Evolutionary conservation across 2,888 invertebrate species (phyloP).

Genomic region (Drosophila kuntzei): DNA sequence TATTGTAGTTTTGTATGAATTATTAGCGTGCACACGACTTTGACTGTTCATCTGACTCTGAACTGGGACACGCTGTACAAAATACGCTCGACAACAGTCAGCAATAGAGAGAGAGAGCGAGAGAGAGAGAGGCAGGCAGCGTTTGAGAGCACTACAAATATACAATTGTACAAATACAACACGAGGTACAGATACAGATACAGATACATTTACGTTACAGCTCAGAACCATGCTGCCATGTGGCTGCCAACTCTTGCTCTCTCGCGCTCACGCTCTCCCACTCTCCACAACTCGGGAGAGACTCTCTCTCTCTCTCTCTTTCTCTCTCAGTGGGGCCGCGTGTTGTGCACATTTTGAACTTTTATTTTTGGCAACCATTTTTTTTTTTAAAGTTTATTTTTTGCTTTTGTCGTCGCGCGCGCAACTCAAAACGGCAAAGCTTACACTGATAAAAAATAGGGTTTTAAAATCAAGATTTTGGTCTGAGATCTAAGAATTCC

Average conservation of each 20-base stretch:
- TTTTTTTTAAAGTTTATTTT: conserved; percentile 39
- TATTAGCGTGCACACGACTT: conserved; percentile 56
- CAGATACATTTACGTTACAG: conserved; percentile 18
- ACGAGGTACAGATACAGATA: conserved; percentile 33
- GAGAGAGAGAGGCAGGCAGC: conserved; percentile 21
- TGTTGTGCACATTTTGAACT: conserved; percentile 59
- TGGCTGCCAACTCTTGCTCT: conserved; percentile 27
- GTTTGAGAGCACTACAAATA: conserved; percentile 51
- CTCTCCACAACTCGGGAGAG: not conserved
- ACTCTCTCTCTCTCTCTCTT: not conserved
- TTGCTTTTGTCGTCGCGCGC: conserved; percentile 62
- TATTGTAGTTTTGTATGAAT: conserved; percentile 35
- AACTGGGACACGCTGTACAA: conserved; percentile 66
- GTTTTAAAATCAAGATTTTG: too few relatives aligned
- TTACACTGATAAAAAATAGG: not conserved
- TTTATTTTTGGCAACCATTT: conserved; percentile 73
- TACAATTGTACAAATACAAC: conserved; percentile 41
- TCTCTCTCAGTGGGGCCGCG: conserved; percentile 44
- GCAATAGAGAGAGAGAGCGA: conserved; percentile 32
- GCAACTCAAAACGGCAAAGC: conserved; percentile 58
- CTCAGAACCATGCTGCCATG: conserved; percentile 24
- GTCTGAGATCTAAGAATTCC: too few relatives aligned
- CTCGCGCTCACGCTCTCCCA: conserved; percentile 16
- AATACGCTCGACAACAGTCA: conserved; percentile 54
- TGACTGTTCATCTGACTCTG: too few relatives aligned